Evolutionary conservation across 1,140 invertebrate species (phyloP).

Genomic region (Archivesica marissinica): DNA sequence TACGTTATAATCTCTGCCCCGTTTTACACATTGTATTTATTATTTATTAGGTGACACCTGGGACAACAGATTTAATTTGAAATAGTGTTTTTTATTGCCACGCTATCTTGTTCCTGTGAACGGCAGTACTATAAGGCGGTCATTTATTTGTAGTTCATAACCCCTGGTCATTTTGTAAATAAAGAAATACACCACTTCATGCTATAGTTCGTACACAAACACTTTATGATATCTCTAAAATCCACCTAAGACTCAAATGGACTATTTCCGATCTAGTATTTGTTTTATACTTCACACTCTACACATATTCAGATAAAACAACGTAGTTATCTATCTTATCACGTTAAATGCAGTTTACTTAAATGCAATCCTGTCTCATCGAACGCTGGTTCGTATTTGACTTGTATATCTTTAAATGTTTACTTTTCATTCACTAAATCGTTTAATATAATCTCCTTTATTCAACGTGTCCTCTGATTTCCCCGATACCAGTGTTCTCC

Average conservation of each 20-base stretch:
- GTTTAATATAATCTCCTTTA: conserved; percentile 2
- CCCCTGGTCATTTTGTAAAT: too few species aligned
- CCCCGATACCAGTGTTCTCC: neutral
- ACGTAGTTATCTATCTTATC: neutral
- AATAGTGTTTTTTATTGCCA: neutral
- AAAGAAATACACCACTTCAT: conserved; percentile 4
- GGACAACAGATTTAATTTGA: neutral
- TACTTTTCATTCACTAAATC: conserved; percentile 37
- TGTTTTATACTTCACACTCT: neutral
- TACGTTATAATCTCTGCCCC: neutral
- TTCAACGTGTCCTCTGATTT: neutral
- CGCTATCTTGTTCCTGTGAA: neutral
- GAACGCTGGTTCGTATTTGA: neutral
- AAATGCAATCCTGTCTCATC: neutral
- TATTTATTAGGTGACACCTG: neutral
- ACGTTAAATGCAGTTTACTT: neutral
- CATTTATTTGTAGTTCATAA: too few species aligned
- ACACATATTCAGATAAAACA: neutral
- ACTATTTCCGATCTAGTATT: neutral
- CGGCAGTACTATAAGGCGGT: too few species aligned
- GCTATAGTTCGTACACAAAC: neutral
- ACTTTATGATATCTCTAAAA: neutral
- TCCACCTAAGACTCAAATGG: neutral
- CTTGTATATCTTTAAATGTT: conserved; percentile 10
- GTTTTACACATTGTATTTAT: neutral